phyloP scores from a whole-genome alignment of 2,888 invertebrate species.

The Apocheima hispidaria region DNA sequence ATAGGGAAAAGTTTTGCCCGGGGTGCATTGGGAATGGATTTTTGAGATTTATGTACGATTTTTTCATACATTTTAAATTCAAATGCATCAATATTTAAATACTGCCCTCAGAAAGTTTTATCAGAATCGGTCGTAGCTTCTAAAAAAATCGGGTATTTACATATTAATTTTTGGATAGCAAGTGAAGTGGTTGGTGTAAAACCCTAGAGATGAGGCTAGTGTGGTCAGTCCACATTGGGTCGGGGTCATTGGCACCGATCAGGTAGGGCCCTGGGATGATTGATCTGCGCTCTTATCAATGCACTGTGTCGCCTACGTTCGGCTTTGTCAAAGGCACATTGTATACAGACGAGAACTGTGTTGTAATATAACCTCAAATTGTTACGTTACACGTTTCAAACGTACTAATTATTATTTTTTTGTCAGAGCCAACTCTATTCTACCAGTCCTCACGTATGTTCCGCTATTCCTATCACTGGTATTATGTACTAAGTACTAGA shows the following conservation, averaged over 20 bases:
- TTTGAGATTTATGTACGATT: constrained; percentile 73
- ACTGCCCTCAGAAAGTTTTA: constrained; percentile 50
- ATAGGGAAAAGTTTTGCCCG: constrained; percentile 68
- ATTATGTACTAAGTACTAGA: too few relatives aligned
- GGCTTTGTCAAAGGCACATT: constrained; percentile 83
- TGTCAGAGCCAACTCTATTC: not conserved
- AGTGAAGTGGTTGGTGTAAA: constrained; percentile 61
- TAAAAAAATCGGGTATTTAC: constrained; percentile 56
- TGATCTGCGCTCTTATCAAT: constrained; percentile 83
- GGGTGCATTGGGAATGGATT: constrained; percentile 73
- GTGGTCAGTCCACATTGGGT: constrained; percentile 71
- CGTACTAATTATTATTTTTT: not conserved
- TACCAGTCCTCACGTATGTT: too few relatives aligned
- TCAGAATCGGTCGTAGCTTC: constrained; percentile 47
- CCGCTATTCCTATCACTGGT: too few relatives aligned
- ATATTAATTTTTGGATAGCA: constrained; percentile 61
- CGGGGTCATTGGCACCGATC: constrained; percentile 79
- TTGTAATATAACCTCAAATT: constrained; percentile 60
- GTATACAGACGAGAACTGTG: constrained; percentile 70
- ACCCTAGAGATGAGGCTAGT: constrained; percentile 64
- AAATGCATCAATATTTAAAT: constrained; percentile 57
- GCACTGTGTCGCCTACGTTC: constrained; percentile 81
- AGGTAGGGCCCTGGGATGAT: constrained; percentile 82
- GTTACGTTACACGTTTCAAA: constrained; percentile 18
- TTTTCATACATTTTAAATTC: constrained; percentile 65